A percentile compares a stretch with the other conserved stretches of the same genome.
Conservation (phyloP, 1,140 invertebrate genomes). For the Dendroctonus valens region DNA sequence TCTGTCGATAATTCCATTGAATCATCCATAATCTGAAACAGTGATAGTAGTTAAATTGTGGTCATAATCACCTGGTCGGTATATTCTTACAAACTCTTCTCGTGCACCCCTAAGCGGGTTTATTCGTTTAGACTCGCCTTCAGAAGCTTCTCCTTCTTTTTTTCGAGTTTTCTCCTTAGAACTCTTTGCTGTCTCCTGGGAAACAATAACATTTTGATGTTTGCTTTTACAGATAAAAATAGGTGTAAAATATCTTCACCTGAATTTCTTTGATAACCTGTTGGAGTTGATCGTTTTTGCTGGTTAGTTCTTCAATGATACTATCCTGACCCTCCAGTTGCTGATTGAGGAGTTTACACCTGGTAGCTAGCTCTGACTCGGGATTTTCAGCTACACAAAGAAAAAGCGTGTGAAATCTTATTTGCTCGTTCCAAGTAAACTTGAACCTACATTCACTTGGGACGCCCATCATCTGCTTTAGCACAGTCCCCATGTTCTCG, state of each 20-base stretch:
- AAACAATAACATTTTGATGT: neutral
- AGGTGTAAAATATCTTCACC: conserved; percentile 6
- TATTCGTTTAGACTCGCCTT: neutral
- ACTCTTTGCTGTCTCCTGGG: neutral
- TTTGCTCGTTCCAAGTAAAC: neutral
- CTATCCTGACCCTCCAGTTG: conserved; percentile 32
- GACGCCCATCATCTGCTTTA: conserved; percentile 1
- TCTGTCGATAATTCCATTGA: conserved; percentile 41
- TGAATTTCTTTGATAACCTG: conserved; percentile 34
- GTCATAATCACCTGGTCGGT: neutral
- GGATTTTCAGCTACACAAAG: conserved; percentile 40
- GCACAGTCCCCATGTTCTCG: neutral
- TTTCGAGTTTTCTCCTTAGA: neutral
- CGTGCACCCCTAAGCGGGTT: neutral
- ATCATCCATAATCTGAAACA: neutral
- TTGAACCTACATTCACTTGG: neutral
- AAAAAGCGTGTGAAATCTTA: conserved; percentile 1
- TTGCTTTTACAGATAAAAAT: neutral
- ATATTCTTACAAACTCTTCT: neutral
- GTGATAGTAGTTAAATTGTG: neutral
- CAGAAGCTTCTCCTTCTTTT: neutral
- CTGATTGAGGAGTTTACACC: conserved; percentile 45
- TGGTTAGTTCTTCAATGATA: conserved; percentile 29
- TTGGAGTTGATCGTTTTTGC: conserved; percentile 14
- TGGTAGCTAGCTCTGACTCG: conserved; percentile 43